Percentiles rank a stretch among this genome's conserved stretches.
These are phyloP conservation scores for Ispidina lecontei DNA, from an alignment of 2,797 vertebrate species.

Conservation along the genomic window DNA sequence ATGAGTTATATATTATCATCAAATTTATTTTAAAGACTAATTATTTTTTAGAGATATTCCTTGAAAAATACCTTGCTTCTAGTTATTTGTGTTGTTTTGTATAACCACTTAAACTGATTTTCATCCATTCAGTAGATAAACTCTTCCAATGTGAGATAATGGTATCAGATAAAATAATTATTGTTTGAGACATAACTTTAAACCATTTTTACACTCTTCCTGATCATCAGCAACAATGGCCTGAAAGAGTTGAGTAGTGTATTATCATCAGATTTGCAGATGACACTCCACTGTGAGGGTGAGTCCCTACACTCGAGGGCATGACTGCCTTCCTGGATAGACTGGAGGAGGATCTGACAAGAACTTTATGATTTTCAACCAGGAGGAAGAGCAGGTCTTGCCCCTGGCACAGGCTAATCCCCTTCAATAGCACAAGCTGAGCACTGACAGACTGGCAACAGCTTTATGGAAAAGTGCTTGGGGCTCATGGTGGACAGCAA, in stretches of 20 bases:
- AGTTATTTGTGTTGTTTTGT: not conserved
- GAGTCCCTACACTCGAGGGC: accelerated
- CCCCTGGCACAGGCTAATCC: not conserved
- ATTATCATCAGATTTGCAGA: accelerated
- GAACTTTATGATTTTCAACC: not conserved
- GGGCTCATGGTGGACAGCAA: not conserved
- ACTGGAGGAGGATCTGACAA: not conserved
- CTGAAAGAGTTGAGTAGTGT: not conserved
- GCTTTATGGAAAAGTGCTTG: not conserved
- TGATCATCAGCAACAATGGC: not conserved
- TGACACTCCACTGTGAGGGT: not conserved
- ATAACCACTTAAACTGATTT: not conserved
- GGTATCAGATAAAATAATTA: not conserved
- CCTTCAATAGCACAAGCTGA: not conserved
- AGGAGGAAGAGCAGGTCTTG: not conserved
- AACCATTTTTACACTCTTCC: not conserved
- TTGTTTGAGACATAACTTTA: not conserved
- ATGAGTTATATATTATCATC: not conserved
- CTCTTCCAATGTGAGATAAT: not conserved
- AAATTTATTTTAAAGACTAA: not conserved
- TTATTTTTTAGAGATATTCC: not conserved
- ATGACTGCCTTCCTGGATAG: not conserved
- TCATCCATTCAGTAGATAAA: not conserved
- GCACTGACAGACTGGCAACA: not conserved
- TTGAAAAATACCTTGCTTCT: not conserved